Conservation (phyloP, 2,888 invertebrate species). For the Platerodrilus igneus region DNA sequence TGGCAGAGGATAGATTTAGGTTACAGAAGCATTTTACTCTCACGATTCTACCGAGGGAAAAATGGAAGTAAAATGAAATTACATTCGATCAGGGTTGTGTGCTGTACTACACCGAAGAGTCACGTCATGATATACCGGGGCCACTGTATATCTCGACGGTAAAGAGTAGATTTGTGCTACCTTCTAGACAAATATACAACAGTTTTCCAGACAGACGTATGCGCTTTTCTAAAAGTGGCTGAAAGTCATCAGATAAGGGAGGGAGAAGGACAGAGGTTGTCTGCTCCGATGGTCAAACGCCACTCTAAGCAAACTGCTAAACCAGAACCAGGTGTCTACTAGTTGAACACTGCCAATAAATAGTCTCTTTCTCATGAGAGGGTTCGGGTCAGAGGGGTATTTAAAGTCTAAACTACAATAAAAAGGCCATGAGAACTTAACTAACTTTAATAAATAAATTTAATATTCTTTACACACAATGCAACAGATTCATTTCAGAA, state of each 20-base stretch:
- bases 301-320: too few species aligned
- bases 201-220: slow-evolving; percentile 2
- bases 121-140: neutral
- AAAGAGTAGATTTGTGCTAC: neutral
- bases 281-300: too few species aligned
- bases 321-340: too few species aligned
- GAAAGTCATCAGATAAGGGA: neutral
- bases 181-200: neutral
- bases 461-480: too few species aligned
- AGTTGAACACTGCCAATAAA: too few species aligned
- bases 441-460: too few species aligned
- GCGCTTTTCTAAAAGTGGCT: neutral
- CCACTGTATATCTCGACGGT: neutral
- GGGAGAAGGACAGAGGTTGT: too few species aligned
- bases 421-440: too few species aligned
- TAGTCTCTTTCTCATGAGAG: too few species aligned
- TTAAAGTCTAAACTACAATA: too few species aligned
- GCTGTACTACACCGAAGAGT: neutral
- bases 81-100: neutral
- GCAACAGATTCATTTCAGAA: too few species aligned
- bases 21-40: neutral
- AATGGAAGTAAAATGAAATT: neutral
- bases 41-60: neutral
- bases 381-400: too few species aligned
- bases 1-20: neutral